These are phyloP conservation scores for Aporrectodea caliginosa DNA, from an alignment of 1,140 invertebrate species.

Conservation along the genomic window DNA sequence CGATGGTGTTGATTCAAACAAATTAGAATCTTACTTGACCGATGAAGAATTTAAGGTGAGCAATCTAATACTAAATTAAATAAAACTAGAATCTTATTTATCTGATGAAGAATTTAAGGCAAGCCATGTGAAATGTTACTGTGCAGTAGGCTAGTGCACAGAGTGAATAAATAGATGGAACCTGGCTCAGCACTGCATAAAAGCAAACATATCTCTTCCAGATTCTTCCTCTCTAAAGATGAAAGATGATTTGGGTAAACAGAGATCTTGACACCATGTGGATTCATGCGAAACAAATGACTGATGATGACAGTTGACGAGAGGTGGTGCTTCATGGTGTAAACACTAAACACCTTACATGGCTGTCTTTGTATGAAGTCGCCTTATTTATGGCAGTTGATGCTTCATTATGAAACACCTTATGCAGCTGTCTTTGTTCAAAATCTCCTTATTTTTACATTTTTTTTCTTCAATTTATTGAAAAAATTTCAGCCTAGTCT, in stretches of 20 bases:
- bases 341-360: neutral
- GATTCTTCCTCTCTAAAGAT: neutral
- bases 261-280: too few relatives aligned
- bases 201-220: neutral
- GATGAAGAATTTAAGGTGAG: constrained; percentile 74
- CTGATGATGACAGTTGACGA: too few relatives aligned
- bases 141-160: too few relatives aligned
- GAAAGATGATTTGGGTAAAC: too few relatives aligned
- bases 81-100: too few relatives aligned
- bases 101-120: neutral
- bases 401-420: neutral
- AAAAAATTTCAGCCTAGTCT: neutral
- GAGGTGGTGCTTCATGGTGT: too few relatives aligned
- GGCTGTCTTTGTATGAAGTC: neutral
- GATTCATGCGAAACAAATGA: too few relatives aligned
- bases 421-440: neutral
- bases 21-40: constrained; percentile 77
- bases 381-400: neutral
- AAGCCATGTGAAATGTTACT: neutral
- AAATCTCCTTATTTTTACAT: neutral
- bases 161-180: too few relatives aligned
- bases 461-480: neutral
- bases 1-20: constrained; percentile 83
- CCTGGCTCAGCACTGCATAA: neutral
- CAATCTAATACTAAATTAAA: too few relatives aligned